Percentiles rank a stretch among this genome's conserved stretches.
These are phyloP conservation scores for Ophiothrix spiculata DNA, from an alignment of 35 echinoderm and acorn worm genomes.

Conservation along the genomic window DNA sequence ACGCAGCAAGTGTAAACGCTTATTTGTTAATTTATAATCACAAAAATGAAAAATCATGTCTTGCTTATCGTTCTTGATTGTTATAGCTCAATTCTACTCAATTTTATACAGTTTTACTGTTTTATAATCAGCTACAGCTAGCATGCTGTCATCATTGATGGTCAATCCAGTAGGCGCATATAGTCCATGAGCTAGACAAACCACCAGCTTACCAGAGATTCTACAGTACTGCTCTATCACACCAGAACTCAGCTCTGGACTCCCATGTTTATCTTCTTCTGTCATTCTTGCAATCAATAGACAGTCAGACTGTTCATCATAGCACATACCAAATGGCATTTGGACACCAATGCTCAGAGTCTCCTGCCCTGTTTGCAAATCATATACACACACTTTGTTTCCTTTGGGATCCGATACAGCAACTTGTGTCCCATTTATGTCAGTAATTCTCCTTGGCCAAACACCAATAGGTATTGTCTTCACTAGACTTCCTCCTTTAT, in stretches of 20 bases:
- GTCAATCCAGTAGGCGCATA: neutral
- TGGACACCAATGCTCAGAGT: neutral
- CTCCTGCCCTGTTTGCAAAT: neutral
- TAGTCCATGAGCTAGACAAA: neutral
- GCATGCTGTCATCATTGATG: neutral
- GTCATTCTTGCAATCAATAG: neutral
- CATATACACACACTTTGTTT: slow-evolving; percentile 3
- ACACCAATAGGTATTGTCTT: neutral
- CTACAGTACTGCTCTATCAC: neutral
- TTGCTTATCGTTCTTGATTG: no score
- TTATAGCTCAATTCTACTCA: no score
- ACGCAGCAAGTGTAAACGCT: no score
- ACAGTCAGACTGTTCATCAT: slow-evolving; percentile 1
- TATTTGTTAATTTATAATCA: no score
- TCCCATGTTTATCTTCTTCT: neutral
- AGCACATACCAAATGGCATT: neutral
- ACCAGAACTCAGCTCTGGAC: neutral
- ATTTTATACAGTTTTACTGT: neutral
- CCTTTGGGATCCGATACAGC: no score
- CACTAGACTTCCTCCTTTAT: neutral
- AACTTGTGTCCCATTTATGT: neutral
- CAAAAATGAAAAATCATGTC: no score
- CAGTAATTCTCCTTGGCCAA: neutral
- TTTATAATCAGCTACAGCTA: neutral
- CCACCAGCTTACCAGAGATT: neutral